Percentiles rank a stretch among this genome's conserved stretches.
phyloP scores from a whole-genome alignment of 2,888 invertebrate species.

The Apodemia hepburni region DNA sequence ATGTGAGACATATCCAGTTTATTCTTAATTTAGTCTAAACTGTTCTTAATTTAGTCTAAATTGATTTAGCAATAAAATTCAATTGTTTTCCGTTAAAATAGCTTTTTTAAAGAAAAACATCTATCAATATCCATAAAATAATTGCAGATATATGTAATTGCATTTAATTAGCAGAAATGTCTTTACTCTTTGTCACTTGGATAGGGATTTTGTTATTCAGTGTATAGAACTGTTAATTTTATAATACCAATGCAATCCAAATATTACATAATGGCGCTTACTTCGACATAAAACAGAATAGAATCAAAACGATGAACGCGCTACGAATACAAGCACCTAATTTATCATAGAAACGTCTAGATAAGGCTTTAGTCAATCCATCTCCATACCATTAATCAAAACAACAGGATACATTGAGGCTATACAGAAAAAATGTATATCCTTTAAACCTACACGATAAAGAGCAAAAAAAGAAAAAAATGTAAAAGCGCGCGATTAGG shows the following conservation, averaged over 20 bases:
- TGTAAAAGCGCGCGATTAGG: conserved; percentile 65
- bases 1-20: too few relatives aligned
- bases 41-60: too few relatives aligned
- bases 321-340: conserved; percentile 56
- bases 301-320: conserved; percentile 46
- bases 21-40: too few relatives aligned
- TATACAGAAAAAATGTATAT: conserved; percentile 45
- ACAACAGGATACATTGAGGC: conserved; percentile 63
- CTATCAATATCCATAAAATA: too few relatives aligned
- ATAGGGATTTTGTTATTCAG: too few relatives aligned
- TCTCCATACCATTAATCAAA: conserved; percentile 70
- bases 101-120: too few relatives aligned
- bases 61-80: too few relatives aligned
- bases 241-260: conserved; percentile 15
- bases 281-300: conserved; percentile 32
- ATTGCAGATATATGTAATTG: too few relatives aligned
- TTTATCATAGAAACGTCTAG: conserved; percentile 57
- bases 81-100: too few relatives aligned
- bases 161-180: too few relatives aligned
- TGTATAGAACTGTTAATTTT: conserved; percentile 6
- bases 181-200: too few relatives aligned
- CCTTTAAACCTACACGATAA: conserved; percentile 30
- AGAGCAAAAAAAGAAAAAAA: conserved; percentile 40
- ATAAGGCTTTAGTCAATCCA: conserved; percentile 53
- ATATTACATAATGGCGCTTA: conserved; percentile 17